Percentiles rank a stretch among this genome's conserved stretches.
These are phyloP conservation scores for Eublepharis macularius DNA, from an alignment of 2,113 vertebrate species.

Conservation along the genomic window DNA sequence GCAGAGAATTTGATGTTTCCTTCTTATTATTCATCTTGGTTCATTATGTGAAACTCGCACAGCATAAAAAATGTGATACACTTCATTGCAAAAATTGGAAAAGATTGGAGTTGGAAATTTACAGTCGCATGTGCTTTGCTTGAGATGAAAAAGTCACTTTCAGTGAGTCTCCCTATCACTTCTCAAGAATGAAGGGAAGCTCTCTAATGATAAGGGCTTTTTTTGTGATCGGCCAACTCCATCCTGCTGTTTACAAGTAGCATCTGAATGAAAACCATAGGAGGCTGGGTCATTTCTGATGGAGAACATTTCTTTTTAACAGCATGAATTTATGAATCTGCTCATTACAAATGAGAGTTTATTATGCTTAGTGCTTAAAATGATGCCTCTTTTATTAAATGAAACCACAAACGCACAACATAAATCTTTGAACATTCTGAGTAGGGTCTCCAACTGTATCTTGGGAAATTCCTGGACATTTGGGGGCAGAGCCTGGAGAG, in stretches of 20 bases:
- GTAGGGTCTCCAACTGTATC: too few species aligned
- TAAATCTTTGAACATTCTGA: constrained; percentile 44
- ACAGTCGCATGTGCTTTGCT: constrained; percentile 39
- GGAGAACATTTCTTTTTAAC: constrained; percentile 74
- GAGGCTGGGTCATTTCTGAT: constrained; percentile 62
- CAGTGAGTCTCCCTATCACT: constrained; percentile 32
- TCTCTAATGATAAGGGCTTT: constrained; percentile 55
- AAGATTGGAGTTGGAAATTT: constrained; percentile 31
- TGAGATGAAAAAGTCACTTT: constrained; percentile 52
- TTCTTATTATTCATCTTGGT: constrained; percentile 50
- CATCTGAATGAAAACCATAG: constrained; percentile 65
- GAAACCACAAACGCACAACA: constrained; percentile 50
- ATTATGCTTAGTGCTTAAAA: constrained; percentile 71
- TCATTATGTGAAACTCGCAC: constrained; percentile 50
- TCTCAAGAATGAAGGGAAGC: constrained; percentile 63
- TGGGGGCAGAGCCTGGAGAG: too few species aligned
- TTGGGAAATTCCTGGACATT: too few species aligned
- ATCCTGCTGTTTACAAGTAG: constrained; percentile 60
- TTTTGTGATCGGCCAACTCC: constrained; percentile 57
- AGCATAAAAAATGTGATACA: constrained; percentile 46
- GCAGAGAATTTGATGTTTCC: constrained; percentile 14
- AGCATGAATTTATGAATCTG: constrained; percentile 73
- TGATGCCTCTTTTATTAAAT: constrained; percentile 75
- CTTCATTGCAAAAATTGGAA: constrained; percentile 48
- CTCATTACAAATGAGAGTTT: constrained; percentile 70